A percentile compares a stretch with the other conserved stretches of the same genome.
These are phyloP conservation scores for Dendrocincla fuliginosa DNA, from an alignment of 2,797 vertebrate species.

Conservation along the genomic window DNA sequence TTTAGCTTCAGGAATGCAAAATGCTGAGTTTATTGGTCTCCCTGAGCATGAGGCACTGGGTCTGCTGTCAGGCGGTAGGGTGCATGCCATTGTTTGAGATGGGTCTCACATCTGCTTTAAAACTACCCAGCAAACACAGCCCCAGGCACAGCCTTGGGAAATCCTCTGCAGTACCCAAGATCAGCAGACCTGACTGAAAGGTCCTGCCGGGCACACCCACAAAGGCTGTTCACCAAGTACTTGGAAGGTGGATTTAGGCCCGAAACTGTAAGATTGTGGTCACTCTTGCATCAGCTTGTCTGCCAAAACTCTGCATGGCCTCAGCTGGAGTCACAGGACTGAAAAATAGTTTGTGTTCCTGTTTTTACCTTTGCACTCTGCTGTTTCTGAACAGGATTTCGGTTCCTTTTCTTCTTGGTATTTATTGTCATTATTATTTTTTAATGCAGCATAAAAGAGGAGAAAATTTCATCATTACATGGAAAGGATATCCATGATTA, in stretches of 20 bases:
- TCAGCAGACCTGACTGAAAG: background rate
- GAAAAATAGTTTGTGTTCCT: background rate
- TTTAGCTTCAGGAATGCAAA: background rate
- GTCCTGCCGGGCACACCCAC: background rate
- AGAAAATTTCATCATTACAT: background rate
- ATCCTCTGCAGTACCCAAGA: background rate
- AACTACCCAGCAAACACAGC: background rate
- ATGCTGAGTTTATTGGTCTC: background rate
- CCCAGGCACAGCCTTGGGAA: background rate
- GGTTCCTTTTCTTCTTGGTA: background rate
- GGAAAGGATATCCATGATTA: conserved; percentile 78
- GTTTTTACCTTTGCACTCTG: background rate
- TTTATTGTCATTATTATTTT: background rate
- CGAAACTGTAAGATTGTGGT: background rate
- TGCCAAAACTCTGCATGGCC: background rate
- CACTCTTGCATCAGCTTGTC: background rate
- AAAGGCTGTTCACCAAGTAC: background rate
- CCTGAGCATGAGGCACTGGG: background rate
- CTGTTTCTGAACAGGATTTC: background rate
- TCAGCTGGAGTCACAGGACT: background rate
- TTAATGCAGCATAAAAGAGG: background rate
- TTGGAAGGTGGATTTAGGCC: background rate
- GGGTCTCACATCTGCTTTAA: background rate
- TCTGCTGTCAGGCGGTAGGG: background rate
- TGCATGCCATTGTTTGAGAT: background rate